Evolutionary conservation across 1,140 invertebrate genomes (phyloP), one percentile per base, ranked within the genome.

Genomic region (Drosophila persimilis): DNA sequence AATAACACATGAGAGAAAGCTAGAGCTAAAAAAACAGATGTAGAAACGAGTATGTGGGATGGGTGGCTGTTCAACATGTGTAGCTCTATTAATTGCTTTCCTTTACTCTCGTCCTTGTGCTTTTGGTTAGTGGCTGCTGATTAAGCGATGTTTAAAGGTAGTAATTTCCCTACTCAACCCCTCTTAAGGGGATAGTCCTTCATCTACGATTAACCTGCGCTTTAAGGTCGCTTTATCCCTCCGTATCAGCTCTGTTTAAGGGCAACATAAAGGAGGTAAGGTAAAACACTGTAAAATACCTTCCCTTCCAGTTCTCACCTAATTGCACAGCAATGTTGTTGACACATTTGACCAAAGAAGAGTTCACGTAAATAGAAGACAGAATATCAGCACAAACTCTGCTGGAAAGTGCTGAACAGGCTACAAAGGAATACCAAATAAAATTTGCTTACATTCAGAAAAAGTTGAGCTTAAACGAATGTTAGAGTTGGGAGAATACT

Each of bases 321-420:
- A 84, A 84, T 79, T 84, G 76, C 57, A 48, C 47, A 54, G 62
- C 70, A 46, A 62, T 64, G 69, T 69, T 79, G 71, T 76, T 79
- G 75, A 84, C 80, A 67, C 74, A 64, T 78, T 77, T 73, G 45
- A 53, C 43, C 47, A 44, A 24, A 39, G 44, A 43, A 39, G 9
- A 13, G 35, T 39, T 13, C 35, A 39, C 35, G 57, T 57, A 73
- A 65, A 76, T 61, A 76, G 55, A 71, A 55, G 73, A 35, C 65
- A 61, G 44, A 26, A 20, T 20, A 69, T 69, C 73, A 81, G 69
- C 63, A 60, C 48, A 58, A 60, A 20, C 1, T 20, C 20, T 20
- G 20, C 45, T 41, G 43, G 43, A 47, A 52, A 77, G 50, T 76
- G 72, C 77, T 80, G 66, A 76, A 50, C 66, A 43, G 47, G 58